phyloP scores from a whole-genome alignment of 2,888 invertebrate genomes.

The Drepanosiphum platanoidis region DNA sequence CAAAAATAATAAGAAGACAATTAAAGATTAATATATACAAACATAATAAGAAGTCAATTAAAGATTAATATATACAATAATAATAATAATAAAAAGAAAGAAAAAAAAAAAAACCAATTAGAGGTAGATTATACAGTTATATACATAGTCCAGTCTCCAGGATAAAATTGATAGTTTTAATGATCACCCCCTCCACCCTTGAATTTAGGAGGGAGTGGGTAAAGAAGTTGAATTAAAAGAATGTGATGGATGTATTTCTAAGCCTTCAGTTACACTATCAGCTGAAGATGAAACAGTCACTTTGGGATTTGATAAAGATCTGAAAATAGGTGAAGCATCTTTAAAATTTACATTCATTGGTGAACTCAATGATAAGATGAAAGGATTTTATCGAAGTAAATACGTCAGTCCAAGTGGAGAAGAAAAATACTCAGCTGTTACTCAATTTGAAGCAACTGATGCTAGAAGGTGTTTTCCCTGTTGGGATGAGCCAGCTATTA shows the following conservation, averaged over 20 bases:
- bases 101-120: no score
- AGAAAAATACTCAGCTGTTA: constrained; percentile 85
- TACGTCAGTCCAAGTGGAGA: constrained; percentile 76
- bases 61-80: no score
- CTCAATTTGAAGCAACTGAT: constrained; percentile 91
- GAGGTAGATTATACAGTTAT: no score
- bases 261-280: constrained; percentile 67
- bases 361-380: constrained; percentile 90
- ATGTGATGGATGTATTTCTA: constrained; percentile 64
- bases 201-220: no score
- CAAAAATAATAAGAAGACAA: no score
- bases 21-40: no score
- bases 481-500: constrained; percentile 97
- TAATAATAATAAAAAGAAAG: no score
- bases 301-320: constrained; percentile 73
- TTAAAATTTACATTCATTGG: constrained; percentile 83
- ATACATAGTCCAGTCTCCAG: no score
- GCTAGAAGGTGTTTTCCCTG: constrained; percentile 95
- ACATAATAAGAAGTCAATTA: no score
- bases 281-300: constrained; percentile 77
- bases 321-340: constrained; percentile 71
- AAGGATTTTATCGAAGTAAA: constrained; percentile 93
- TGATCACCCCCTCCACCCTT: no score
- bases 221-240: constrained; percentile 63
- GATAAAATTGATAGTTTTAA: no score